Percentiles rank a stretch among this genome's conserved stretches.
These are phyloP conservation scores for Hormiphora californensis DNA, from an alignment of 37 sponge, comb jelly and placozoan species.

Conservation along the genomic window DNA sequence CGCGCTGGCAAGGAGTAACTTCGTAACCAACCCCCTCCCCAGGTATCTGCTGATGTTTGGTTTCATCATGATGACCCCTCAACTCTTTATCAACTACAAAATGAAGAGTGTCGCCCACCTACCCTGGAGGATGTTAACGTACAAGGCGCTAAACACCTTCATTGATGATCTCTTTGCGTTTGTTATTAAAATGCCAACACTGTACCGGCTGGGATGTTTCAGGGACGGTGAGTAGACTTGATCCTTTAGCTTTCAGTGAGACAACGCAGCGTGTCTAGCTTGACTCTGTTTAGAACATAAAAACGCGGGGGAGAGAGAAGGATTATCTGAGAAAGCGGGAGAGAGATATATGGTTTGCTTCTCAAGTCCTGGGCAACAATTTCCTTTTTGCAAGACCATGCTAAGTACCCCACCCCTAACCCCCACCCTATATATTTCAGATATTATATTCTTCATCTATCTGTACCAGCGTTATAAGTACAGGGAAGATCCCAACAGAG, in stretches of 20 bases:
- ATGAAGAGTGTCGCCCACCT: conserved; percentile 98
- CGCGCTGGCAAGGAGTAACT: not conserved
- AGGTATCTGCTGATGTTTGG: conserved; percentile 51
- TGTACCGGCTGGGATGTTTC: conserved; percentile 95
- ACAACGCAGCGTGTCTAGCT: too few relatives aligned
- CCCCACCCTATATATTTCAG: too few relatives aligned
- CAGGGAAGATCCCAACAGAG: conserved; percentile 85
- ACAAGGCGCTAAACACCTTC: conserved; percentile 99
- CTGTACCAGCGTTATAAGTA: conserved; percentile 98
- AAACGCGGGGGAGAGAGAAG: too few relatives aligned
- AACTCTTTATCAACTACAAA: conserved; percentile 99
- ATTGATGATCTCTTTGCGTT: conserved; percentile 99
- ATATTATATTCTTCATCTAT: conserved; percentile 95
- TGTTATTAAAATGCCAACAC: conserved; percentile 97
- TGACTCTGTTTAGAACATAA: too few relatives aligned
- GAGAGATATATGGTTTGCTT: not conserved
- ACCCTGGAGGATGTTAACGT: conserved; percentile 99
- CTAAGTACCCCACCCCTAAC: too few relatives aligned
- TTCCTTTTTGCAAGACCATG: not conserved
- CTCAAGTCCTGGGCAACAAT: not conserved
- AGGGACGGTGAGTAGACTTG: conserved; percentile 94
- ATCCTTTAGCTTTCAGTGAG: too few relatives aligned
- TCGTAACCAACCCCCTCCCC: not conserved
- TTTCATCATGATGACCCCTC: conserved; percentile 99
- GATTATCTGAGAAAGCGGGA: too few relatives aligned